Conservation (phyloP, 2,888 invertebrate species). For the Epirrhoe alternata region DNA sequence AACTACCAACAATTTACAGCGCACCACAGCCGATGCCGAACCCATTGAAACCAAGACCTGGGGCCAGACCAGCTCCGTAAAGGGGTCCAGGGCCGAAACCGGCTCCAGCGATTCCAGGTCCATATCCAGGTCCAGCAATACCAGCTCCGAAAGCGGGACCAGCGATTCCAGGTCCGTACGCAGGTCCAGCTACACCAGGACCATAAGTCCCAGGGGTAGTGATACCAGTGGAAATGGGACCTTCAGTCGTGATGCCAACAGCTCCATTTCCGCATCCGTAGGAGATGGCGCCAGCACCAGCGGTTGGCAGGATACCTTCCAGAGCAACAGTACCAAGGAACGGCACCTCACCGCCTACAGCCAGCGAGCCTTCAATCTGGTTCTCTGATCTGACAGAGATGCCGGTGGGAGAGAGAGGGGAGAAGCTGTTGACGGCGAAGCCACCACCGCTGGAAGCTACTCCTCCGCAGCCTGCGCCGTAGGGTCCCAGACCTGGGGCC, state of each 20-base stretch:
- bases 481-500: slow-evolving; percentile 12
- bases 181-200: slow-evolving; percentile 10
- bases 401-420: slow-evolving; percentile 31
- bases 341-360: slow-evolving; percentile 33
- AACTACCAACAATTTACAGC: slow-evolving; percentile 15
- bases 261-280: slow-evolving; percentile 35
- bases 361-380: slow-evolving; percentile 33
- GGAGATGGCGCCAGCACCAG: slow-evolving; percentile 30
- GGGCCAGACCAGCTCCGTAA: slow-evolving; percentile 12
- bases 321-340: slow-evolving; percentile 37
- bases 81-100: slow-evolving; percentile 7
- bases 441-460: slow-evolving; percentile 26
- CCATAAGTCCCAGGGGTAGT: slow-evolving; percentile 15
- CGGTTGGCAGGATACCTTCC: slow-evolving; percentile 34
- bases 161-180: slow-evolving; percentile 8
- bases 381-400: slow-evolving; percentile 38
- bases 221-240: slow-evolving; percentile 20
- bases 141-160: slow-evolving; percentile 16
- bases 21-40: slow-evolving; percentile 19
- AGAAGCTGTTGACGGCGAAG: slow-evolving; percentile 27
- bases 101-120: slow-evolving; percentile 9
- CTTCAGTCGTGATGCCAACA: slow-evolving; percentile 24
- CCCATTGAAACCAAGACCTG: slow-evolving; percentile 25
- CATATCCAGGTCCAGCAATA: slow-evolving; percentile 2
- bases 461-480: slow-evolving; percentile 16